phyloP scores from a whole-genome alignment of 2,113 vertebrate genomes.

The Cebidichthys violaceus region DNA sequence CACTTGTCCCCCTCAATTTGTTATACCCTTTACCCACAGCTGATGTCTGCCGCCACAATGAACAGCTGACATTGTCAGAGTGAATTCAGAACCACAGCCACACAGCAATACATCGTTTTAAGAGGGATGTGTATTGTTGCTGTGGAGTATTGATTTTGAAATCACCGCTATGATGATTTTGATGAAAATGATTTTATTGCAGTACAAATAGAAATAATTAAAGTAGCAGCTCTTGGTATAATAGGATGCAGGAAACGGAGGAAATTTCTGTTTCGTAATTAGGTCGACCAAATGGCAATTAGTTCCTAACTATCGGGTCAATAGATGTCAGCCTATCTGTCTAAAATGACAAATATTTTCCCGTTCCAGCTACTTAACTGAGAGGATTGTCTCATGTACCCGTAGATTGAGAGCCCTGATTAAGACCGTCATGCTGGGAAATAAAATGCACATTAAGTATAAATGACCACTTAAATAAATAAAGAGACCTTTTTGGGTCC shows the following conservation, averaged over 20 bases:
- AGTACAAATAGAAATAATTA: neutral
- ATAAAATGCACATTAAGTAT: neutral
- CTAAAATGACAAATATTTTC: neutral
- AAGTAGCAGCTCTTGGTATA: neutral
- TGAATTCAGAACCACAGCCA: conserved; percentile 6
- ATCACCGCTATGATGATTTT: neutral
- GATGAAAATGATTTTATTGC: neutral
- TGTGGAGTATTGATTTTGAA: neutral
- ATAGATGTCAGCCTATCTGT: neutral
- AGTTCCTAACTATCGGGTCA: neutral
- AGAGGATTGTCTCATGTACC: neutral
- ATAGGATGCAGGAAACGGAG: neutral
- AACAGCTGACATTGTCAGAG: conserved; percentile 15
- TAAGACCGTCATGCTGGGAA: neutral
- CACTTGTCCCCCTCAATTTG: conserved; percentile 75
- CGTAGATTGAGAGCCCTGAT: neutral
- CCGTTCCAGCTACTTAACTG: neutral
- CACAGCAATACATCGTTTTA: neutral
- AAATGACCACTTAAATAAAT: neutral
- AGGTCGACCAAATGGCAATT: too few species aligned
- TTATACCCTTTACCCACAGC: conserved; percentile 50
- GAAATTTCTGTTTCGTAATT: neutral
- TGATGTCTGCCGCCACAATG: conserved; percentile 16
- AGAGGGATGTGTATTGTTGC: neutral
- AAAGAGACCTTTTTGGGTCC: neutral